These are phyloP conservation scores for Onychostoma macrolepis DNA, from an alignment of 2,113 vertebrate species.

Conservation along the genomic window DNA sequence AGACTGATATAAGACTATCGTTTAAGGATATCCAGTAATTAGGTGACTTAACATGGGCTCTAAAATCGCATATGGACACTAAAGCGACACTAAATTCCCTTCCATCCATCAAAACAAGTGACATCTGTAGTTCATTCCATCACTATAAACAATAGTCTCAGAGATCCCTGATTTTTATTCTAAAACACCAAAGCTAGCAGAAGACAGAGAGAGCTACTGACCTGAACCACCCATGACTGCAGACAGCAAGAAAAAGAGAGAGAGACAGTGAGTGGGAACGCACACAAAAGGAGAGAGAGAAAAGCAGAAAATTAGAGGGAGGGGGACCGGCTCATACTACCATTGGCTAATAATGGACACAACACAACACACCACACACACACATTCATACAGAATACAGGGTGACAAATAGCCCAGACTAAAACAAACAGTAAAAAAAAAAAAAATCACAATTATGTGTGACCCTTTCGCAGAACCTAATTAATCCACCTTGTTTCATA, in stretches of 20 bases:
- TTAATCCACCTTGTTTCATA: neutral
- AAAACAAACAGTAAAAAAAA: conserved; percentile 18
- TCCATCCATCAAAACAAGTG: neutral
- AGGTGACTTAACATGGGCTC: neutral
- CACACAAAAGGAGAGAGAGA: conserved; percentile 76
- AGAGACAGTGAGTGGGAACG: conserved; percentile 76
- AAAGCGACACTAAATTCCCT: neutral
- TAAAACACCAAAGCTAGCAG: conserved; percentile 32
- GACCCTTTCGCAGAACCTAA: conserved; percentile 11
- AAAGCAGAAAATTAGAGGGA: conserved; percentile 53
- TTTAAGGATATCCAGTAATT: neutral
- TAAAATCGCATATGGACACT: neutral
- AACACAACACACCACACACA: conserved; percentile 51
- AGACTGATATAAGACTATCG: neutral
- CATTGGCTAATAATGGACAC: conserved; percentile 40
- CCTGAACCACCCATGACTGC: conserved; percentile 81
- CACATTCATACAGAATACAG: conserved; percentile 45
- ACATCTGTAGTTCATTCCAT: neutral
- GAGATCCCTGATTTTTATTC: conserved; percentile 31
- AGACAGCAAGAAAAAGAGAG: conserved; percentile 75
- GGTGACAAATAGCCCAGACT: conserved; percentile 44
- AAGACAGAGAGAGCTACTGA: conserved; percentile 69
- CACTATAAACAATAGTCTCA: neutral
- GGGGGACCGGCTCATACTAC: conserved; percentile 54
- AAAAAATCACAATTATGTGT: neutral